Percentiles rank a stretch among this genome's conserved stretches.
phyloP scores from a whole-genome alignment of 2,797 vertebrate species.

The Falco concolor region DNA sequence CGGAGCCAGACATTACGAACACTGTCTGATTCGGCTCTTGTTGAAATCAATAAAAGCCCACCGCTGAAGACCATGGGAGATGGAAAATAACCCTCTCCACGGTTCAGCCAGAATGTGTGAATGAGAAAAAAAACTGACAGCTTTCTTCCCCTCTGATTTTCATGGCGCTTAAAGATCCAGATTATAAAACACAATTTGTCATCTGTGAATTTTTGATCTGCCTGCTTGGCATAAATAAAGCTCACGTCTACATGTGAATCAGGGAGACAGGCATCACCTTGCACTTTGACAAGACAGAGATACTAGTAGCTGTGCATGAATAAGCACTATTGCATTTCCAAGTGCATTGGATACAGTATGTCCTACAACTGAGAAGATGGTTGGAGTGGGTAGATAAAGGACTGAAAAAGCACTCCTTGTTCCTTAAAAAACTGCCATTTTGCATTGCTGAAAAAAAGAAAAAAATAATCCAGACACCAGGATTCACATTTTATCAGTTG shows the following conservation, averaged over 20 bases:
- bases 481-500: not conserved
- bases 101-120: not conserved
- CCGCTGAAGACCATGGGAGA: not conserved
- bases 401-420: not conserved
- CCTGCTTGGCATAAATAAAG: not conserved
- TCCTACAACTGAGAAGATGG: not conserved
- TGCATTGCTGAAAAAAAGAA: not conserved
- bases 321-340: not conserved
- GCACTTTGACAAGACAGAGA: not conserved
- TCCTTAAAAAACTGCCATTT: not conserved
- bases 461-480: not conserved
- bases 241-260: not conserved
- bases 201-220: not conserved
- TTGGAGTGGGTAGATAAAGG: not conserved
- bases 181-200: not conserved
- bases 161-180: not conserved
- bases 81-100: not conserved
- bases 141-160: constrained; percentile 13
- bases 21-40: not conserved
- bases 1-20: not conserved
- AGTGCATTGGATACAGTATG: not conserved
- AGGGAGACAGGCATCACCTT: not conserved
- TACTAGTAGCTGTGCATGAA: not conserved
- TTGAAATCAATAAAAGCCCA: constrained; percentile 15
- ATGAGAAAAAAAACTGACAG: not conserved